A percentile compares a stretch with the other conserved stretches of the same genome.
Conservation (phyloP, 2,113 vertebrate genomes). For the Ammodytes dubius region DNA sequence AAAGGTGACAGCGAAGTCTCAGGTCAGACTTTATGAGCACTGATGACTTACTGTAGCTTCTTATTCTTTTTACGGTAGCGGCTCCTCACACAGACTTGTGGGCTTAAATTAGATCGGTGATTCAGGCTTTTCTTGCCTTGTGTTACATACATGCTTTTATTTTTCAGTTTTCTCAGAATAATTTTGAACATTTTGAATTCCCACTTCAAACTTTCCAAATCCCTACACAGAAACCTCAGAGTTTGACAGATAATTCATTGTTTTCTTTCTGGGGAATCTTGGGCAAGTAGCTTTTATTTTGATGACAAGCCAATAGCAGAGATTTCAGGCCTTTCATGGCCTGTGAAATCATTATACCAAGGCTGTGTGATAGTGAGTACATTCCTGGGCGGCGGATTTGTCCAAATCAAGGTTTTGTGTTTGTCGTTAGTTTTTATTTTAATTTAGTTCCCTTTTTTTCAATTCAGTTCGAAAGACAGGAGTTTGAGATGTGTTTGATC, state of each 20-base stretch:
- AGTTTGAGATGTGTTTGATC: too few species aligned
- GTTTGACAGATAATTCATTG: conserved; percentile 3
- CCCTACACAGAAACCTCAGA: not conserved
- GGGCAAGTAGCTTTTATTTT: not conserved
- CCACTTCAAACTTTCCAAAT: conserved; percentile 1
- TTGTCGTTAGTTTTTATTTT: too few species aligned
- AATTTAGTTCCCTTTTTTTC: too few species aligned
- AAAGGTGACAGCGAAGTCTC: conserved; percentile 11
- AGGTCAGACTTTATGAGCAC: conserved; percentile 12
- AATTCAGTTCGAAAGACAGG: too few species aligned
- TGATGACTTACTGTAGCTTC: not conserved
- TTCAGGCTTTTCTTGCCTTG: not conserved
- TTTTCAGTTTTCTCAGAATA: not conserved
- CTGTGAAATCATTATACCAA: not conserved
- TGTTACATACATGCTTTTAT: conserved; percentile 1
- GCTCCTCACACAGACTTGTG: not conserved
- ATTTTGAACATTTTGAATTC: conserved; percentile 12
- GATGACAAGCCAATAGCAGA: not conserved
- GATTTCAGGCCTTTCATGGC: not conserved
- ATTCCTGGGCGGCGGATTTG: too few species aligned
- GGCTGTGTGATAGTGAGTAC: not conserved
- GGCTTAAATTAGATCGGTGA: not conserved
- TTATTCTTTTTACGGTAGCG: not conserved
- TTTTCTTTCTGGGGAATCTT: not conserved
- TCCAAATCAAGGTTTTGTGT: too few species aligned